Percentiles rank a stretch among this genome's conserved stretches.
phyloP scores from a whole-genome alignment of 2,797 vertebrate genomes.

The Galago senegalensis region DNA sequence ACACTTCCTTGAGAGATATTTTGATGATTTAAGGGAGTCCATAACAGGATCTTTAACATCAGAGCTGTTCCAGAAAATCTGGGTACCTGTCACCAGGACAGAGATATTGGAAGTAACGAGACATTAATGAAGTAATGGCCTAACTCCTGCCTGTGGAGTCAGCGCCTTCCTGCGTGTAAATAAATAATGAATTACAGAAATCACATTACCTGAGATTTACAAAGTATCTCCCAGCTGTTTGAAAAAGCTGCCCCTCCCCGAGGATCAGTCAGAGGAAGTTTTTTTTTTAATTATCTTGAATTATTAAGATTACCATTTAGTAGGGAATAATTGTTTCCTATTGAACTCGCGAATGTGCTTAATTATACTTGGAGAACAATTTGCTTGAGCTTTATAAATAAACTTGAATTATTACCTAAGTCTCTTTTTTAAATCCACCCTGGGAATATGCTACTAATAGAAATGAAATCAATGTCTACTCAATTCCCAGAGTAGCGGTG shows the following conservation, averaged over 20 bases:
- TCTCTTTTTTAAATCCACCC: background rate
- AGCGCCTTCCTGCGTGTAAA: background rate
- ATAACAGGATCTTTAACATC: slow-evolving; percentile 31
- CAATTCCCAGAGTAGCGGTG: background rate
- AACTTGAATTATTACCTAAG: slow-evolving; percentile 62
- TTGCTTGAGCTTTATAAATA: slow-evolving; percentile 77
- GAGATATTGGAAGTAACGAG: slow-evolving; percentile 56
- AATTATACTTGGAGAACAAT: slow-evolving; percentile 74
- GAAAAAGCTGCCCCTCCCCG: slow-evolving; percentile 59
- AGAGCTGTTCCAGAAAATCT: background rate
- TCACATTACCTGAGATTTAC: slow-evolving; percentile 60
- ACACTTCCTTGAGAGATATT: background rate
- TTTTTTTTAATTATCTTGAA: slow-evolving; percentile 73
- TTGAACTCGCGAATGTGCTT: slow-evolving; percentile 68
- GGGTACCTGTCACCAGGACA: background rate
- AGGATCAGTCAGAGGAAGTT: slow-evolving; percentile 49
- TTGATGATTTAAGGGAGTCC: background rate
- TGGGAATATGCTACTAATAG: slow-evolving; percentile 42
- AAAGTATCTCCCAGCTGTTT: slow-evolving; percentile 25
- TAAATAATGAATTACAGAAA: slow-evolving; percentile 51
- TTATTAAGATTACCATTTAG: slow-evolving; percentile 72
- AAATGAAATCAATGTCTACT: slow-evolving; percentile 39
- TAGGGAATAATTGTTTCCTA: slow-evolving; percentile 75
- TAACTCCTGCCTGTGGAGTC: background rate
- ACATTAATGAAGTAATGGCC: slow-evolving; percentile 25